phyloP scores from a whole-genome alignment of 2,888 invertebrate genomes.

The Empis livida region DNA sequence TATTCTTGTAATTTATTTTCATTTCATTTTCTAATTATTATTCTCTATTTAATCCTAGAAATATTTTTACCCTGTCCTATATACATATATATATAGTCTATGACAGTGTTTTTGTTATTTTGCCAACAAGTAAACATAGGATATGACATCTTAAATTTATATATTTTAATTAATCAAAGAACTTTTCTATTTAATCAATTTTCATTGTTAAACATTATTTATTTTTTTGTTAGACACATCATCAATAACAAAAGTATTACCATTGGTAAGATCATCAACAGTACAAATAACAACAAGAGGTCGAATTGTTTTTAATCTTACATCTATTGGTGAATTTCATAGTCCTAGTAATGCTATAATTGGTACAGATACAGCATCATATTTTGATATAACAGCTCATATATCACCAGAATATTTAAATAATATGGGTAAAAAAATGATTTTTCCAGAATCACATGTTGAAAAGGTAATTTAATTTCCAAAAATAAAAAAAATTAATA shows the following conservation, averaged over 20 bases:
- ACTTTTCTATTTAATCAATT: too few relatives aligned
- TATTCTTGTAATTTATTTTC: too few relatives aligned
- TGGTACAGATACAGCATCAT: conserved; percentile 5
- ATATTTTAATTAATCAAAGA: too few relatives aligned
- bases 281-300: conserved; percentile 42
- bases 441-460: conserved; percentile 42
- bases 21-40: too few relatives aligned
- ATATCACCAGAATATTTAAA: conserved; percentile 42
- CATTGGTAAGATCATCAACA: conserved; percentile 41
- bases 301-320: conserved; percentile 31
- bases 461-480: conserved; percentile 41
- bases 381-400: conserved; percentile 33
- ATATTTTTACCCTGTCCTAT: too few relatives aligned
- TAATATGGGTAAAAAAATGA: conserved; percentile 28
- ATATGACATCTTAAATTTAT: too few relatives aligned
- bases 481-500: too few relatives aligned
- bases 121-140: too few relatives aligned
- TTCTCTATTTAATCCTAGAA: too few relatives aligned
- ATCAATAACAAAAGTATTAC: conserved; percentile 33
- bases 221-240: conserved; percentile 11
- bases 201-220: not conserved
- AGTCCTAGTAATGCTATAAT: conserved; percentile 7
- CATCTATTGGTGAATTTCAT: conserved; percentile 10
- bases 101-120: too few relatives aligned
- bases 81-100: too few relatives aligned